Percentiles rank a stretch among this genome's conserved stretches.
phyloP scores from a whole-genome alignment of 2,888 invertebrate genomes.

The Cheilosia pagana region DNA sequence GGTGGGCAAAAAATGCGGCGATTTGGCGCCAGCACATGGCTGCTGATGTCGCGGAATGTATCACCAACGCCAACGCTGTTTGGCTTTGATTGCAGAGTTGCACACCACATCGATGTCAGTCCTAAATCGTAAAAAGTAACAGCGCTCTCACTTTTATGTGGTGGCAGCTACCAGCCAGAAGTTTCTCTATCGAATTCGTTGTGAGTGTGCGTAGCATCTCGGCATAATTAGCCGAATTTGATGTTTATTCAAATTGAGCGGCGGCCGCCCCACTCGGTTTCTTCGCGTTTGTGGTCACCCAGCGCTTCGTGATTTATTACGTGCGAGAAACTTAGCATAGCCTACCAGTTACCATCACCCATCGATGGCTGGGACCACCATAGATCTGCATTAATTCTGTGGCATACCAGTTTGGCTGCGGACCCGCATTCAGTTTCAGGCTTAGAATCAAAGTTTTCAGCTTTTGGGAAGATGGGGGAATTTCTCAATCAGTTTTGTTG shows the following conservation, averaged over 20 bases:
- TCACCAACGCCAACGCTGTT: conserved; percentile 54
- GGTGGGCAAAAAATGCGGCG: conserved; percentile 60
- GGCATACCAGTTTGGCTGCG: conserved; percentile 39
- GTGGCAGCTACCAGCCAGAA: conserved; percentile 1
- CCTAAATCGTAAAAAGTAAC: conserved; percentile 13
- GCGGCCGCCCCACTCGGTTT: conserved; percentile 5
- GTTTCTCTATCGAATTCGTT: conserved; percentile 15
- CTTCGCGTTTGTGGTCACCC: background rate
- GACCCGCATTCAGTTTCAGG: conserved; percentile 35
- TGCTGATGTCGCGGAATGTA: conserved; percentile 69
- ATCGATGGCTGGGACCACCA: conserved; percentile 46
- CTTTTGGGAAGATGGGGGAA: conserved; percentile 12
- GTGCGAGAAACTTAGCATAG: conserved; percentile 50
- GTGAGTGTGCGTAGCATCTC: background rate
- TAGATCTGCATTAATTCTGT: conserved; percentile 53
- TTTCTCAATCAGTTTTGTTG: conserved; percentile 45
- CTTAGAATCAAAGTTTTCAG: background rate
- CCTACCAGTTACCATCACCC: conserved; percentile 36
- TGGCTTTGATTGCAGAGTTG: conserved; percentile 14
- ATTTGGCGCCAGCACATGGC: conserved; percentile 69
- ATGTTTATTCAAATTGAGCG: conserved; percentile 53
- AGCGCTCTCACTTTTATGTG: conserved; percentile 44
- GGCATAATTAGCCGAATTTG: conserved; percentile 56
- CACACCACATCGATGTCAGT: background rate
- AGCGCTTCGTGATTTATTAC: conserved; percentile 49